Evolutionary conservation across 2,797 vertebrate species (phyloP).

Genomic region (Apogon talboti): DNA sequence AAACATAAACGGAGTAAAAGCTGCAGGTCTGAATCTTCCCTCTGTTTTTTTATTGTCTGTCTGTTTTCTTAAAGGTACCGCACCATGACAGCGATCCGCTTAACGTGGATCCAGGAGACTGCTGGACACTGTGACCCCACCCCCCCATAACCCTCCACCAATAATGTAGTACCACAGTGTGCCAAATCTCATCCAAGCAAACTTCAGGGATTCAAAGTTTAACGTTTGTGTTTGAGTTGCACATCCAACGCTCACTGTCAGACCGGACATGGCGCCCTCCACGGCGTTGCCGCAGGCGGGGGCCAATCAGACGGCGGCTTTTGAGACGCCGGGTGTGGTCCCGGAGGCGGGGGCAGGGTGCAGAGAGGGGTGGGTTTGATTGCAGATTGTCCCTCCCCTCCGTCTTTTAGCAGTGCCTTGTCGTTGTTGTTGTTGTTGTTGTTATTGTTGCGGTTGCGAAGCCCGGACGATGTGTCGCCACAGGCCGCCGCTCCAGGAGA

Average conservation of each 20-base stretch:
- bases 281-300: background rate
- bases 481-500: conserved; percentile 37
- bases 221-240: conserved; percentile 60
- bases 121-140: conserved; percentile 55
- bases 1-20: background rate
- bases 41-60: background rate
- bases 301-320: conserved; percentile 32
- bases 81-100: conserved; percentile 35
- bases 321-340: conserved; percentile 5
- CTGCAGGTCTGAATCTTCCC: background rate
- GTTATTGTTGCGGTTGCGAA: conserved; percentile 26
- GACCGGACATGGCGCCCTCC: conserved; percentile 21
- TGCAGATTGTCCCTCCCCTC: conserved; percentile 15
- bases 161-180: conserved; percentile 70
- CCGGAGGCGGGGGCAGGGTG: background rate
- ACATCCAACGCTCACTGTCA: conserved; percentile 23
- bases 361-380: background rate
- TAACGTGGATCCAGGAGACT: conserved; percentile 45
- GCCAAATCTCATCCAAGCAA: conserved; percentile 79
- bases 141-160: conserved; percentile 12
- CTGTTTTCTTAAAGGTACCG: conserved; percentile 55
- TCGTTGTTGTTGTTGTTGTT: background rate
- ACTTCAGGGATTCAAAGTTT: conserved; percentile 80
- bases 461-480: conserved; percentile 26
- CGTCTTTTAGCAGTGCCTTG: conserved; percentile 69